phyloP scores from a whole-genome alignment of 2,888 invertebrate species.

The Drosophila emarginata region DNA sequence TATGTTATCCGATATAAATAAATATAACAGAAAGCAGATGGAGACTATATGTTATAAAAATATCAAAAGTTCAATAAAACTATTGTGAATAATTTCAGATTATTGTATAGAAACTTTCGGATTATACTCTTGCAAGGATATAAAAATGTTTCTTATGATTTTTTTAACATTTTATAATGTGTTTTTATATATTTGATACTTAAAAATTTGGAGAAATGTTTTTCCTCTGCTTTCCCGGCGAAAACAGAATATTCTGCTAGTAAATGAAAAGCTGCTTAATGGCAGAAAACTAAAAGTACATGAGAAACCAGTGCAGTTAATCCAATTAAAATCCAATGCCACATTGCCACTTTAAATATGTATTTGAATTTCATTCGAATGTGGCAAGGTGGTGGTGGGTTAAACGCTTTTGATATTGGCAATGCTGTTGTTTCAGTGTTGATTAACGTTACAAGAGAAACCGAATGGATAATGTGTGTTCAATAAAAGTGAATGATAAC shows the following conservation, averaged over 20 bases:
- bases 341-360: not conserved
- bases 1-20: no score
- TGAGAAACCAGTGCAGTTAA: not conserved
- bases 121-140: not conserved
- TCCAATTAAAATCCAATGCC: not conserved
- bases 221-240: not conserved
- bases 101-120: no score
- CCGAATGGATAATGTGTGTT: constrained; percentile 8
- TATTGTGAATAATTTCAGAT: no score
- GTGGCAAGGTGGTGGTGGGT: not conserved
- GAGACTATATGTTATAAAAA: no score
- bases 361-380: constrained; percentile 44
- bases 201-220: not conserved
- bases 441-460: constrained; percentile 36
- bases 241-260: constrained; percentile 16
- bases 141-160: not conserved
- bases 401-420: constrained; percentile 16
- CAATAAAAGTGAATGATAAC: constrained; percentile 27
- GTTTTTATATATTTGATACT: constrained; percentile 13
- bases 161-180: constrained; percentile 14
- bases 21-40: no score
- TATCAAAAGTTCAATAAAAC: no score
- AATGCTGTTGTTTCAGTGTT: constrained; percentile 49
- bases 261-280: constrained; percentile 25
- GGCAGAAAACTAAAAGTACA: not conserved